Percentiles rank a stretch among this genome's conserved stretches.
Evolutionary conservation across 2,888 invertebrate species (phyloP).

Genomic region (Drosophila merina): DNA sequence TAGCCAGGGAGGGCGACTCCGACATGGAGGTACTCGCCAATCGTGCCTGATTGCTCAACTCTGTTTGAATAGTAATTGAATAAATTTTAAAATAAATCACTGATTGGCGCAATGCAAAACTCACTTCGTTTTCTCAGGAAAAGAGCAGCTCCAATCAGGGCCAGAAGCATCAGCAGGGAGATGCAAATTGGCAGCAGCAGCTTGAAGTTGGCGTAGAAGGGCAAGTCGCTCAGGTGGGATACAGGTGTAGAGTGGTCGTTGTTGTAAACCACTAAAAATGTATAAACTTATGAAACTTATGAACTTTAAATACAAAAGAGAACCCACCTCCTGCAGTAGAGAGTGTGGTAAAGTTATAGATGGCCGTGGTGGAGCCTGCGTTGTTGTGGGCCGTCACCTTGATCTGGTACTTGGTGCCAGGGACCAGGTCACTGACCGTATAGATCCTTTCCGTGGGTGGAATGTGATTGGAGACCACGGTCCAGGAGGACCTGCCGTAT

Average conservation of each 20-base stretch:
- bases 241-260: conserved; percentile 88
- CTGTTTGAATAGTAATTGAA: conserved; percentile 71
- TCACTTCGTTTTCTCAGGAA: conserved; percentile 89
- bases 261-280: conserved; percentile 84
- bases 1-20: conserved; percentile 91
- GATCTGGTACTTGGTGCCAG: conserved; percentile 89
- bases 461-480: conserved; percentile 91
- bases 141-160: conserved; percentile 88
- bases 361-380: conserved; percentile 92
- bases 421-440: conserved; percentile 90
- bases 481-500: conserved; percentile 87
- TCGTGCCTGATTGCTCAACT: conserved; percentile 84
- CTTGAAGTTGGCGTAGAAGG: conserved; percentile 88
- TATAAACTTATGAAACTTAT: not conserved
- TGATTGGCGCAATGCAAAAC: conserved; percentile 53
- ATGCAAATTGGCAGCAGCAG: conserved; percentile 87
- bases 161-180: conserved; percentile 88
- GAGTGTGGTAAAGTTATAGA: conserved; percentile 93
- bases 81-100: not conserved
- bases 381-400: conserved; percentile 93
- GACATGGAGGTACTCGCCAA: conserved; percentile 86
- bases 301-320: not conserved
- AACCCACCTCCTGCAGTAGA: conserved; percentile 89
- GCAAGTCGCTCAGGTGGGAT: conserved; percentile 87
- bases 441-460: conserved; percentile 92